A percentile compares a stretch with the other conserved stretches of the same genome.
phyloP scores from a whole-genome alignment of 2,797 vertebrate species.

The Pantherophis alleghaniensis region DNA sequence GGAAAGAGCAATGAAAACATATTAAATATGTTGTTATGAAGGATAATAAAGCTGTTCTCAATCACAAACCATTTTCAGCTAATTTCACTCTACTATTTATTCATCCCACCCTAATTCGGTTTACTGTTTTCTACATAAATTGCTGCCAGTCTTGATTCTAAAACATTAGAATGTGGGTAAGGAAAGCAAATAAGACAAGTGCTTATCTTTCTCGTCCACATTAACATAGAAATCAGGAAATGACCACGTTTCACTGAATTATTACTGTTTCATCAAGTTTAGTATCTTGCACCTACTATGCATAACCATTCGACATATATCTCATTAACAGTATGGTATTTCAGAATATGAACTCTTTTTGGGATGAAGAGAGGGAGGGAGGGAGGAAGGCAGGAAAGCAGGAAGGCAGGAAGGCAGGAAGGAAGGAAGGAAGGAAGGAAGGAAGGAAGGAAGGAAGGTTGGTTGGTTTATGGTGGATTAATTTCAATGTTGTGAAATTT shows the following conservation, averaged over 20 bases:
- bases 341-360: not conserved
- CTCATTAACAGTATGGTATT: not conserved
- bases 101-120: not conserved
- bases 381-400: not conserved
- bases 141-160: not conserved
- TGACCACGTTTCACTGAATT: slow-evolving; percentile 9
- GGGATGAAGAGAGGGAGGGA: not conserved
- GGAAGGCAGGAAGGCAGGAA: not conserved
- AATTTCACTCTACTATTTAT: slow-evolving; percentile 20
- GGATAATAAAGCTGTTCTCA: not conserved
- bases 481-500: not conserved
- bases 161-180: accelerated
- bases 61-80: not conserved
- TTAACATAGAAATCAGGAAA: slow-evolving; percentile 38
- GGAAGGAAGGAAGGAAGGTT: not conserved
- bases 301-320: not conserved
- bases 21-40: slow-evolving; percentile 4
- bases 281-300: slow-evolving; percentile 10
- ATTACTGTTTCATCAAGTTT: slow-evolving; percentile 18
- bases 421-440: not conserved
- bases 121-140: slow-evolving; percentile 26
- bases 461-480: not conserved
- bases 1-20: slow-evolving; percentile 1
- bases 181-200: not conserved
- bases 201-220: not conserved